Base-by-base conservation (phyloP, 2,797 vertebrate species). In the Molossus alvarezi region DNA sequence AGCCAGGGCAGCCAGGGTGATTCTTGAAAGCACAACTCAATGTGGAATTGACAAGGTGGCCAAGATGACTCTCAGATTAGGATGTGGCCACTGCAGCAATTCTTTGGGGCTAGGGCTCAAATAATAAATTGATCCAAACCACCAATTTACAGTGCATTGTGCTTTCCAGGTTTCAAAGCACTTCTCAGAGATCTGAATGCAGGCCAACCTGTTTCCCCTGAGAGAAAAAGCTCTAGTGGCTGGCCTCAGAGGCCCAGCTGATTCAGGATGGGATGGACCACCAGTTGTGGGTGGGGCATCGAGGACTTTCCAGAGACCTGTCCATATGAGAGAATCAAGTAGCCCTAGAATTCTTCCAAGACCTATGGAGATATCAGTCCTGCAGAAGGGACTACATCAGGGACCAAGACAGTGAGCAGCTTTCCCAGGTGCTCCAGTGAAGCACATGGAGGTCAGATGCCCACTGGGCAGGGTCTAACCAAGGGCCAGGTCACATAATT, bases 1-100 rank as follows among this genome's bases (percentile, higher is more conserved):
- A 15, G 53, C 1, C 53, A 55, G 53, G 53, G 53, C 9, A 23
- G 86, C 58, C 91, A 64, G 91, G 60, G 13, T 79, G 55, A 25
- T 9, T 77, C 75, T 9, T 21, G 64, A 79, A 62, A 82, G n/a
- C n/a, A 73, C 48, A 33, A 15, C 55, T 60, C 81, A 8, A 10
- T 25, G 33, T 9, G 11, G 25, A 45, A 45, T 1, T 2, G 69
- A 23, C 3, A 17, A 17, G 20, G 53, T 15, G 33, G 45, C 62
- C 64, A 23, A 65, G 20, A 60, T 5, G 1, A 29, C 41, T n/a
- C 81, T 57, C 21, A 2, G 23, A 37, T 62, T 9, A n/a, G 77
- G 41, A 62, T 0, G n/a, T 33, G 64, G 88, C 72, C 41, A 0
- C 2, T 0, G 0, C 1, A 20, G 11, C 15, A 23, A 7, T 20